Evolutionary conservation across 64 coral and sea anemone genomes (phyloP), one percentile per base, ranked within the genome.

Genomic region (Porites lutea): DNA sequence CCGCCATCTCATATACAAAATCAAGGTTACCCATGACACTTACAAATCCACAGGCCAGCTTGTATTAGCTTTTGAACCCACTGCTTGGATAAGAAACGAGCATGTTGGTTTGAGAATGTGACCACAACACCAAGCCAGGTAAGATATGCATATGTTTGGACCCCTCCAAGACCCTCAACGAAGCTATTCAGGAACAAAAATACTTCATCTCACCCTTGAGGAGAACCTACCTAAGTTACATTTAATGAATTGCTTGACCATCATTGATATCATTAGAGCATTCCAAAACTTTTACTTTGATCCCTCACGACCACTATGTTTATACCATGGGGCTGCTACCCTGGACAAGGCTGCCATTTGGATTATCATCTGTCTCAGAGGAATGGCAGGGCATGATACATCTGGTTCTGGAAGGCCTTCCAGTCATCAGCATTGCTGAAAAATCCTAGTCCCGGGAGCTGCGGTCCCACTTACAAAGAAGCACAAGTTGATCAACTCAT

Each of bases 31-130:
- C 48, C 59, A 82, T 43, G 46, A n/a, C 45, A 54, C 60, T 53
- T 48, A 85, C 62, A 63, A 85, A 65, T 61, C 82, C n/a, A 85
- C 82, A 85, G 82, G 27, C 61, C 82, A 66, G 82, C 60, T 68
- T 9, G 27, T 85, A 68, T 6, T 65, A 87, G 65, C 52, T 71
- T 55, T 11, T 55, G 5, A 55, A 5, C 53, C 53, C 5, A 55
- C 47, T 47, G 65, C 48, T 27, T 87, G 65, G 47, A 87, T 87
- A 49, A 72, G 27, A 37, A 37, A 37, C 65, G 37, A 71, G 72
- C 55, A 87, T 87, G 65, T 65, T 52, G 10, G 48, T 87, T n/a
- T 45, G 23, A 68, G 83, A 87, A 55, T 13, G 47, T 53, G 66
- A 87, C 45, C 83, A 22, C 6, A 87, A 44, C 13, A 82, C 79